Evolutionary conservation across 2,888 invertebrate genomes (phyloP).

Genomic region (Exephanes ischioxanthus): DNA sequence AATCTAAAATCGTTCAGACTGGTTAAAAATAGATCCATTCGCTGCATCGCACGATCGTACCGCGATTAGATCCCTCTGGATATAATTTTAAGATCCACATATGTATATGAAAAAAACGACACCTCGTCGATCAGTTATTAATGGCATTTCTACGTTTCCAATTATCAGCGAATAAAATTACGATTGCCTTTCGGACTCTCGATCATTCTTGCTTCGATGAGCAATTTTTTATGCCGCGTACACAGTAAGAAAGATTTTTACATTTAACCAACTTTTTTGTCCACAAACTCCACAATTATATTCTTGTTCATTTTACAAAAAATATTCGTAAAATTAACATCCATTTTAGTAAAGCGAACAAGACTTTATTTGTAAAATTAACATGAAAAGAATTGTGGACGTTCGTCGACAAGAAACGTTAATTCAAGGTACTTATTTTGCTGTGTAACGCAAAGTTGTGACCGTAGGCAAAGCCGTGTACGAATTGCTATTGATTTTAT

Average conservation of each 20-base stretch:
- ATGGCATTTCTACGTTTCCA: background rate
- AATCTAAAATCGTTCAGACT: conserved; percentile 1
- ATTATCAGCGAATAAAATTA: background rate
- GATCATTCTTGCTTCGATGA: background rate
- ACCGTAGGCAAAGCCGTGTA: background rate
- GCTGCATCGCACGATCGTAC: background rate
- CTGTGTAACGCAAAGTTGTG: background rate
- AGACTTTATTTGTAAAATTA: no score
- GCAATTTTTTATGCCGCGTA: background rate
- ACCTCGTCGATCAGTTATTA: background rate
- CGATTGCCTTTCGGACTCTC: background rate
- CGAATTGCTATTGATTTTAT: background rate
- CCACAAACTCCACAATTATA: background rate
- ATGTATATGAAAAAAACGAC: background rate
- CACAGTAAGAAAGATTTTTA: no score
- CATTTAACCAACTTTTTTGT: no score
- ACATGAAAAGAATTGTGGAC: no score
- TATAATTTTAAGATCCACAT: background rate
- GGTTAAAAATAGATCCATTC: conserved; percentile 3
- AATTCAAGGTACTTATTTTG: no score
- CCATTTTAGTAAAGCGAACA: no score
- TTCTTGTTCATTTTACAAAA: no score
- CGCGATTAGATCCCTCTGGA: background rate
- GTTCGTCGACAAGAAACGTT: no score
- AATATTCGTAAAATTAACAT: no score